A percentile compares a stretch with the other conserved stretches of the same genome.
phyloP scores from a whole-genome alignment of 2,113 vertebrate species.

The Psephotus haematonotus region DNA sequence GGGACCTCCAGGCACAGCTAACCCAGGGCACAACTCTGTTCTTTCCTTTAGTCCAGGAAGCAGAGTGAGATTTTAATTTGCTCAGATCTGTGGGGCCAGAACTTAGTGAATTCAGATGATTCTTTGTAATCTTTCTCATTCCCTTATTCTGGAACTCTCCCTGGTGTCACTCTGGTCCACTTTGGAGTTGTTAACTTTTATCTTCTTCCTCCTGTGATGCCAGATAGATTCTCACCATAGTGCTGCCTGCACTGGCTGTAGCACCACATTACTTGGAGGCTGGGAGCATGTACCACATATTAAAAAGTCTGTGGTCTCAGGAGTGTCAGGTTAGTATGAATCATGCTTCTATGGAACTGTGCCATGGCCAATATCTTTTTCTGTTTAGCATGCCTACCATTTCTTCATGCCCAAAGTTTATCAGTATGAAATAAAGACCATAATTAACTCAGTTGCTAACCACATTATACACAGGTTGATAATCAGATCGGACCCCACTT shows the following conservation, averaged over 20 bases:
- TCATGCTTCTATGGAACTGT: neutral
- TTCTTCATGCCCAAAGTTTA: neutral
- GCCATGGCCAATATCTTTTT: neutral
- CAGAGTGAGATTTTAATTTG: neutral
- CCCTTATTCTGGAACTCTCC: neutral
- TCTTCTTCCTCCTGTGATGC: neutral
- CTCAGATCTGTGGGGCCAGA: neutral
- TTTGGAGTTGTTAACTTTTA: neutral
- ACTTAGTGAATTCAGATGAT: neutral
- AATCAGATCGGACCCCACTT: neutral
- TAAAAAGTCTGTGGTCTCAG: neutral
- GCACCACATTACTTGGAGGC: neutral
- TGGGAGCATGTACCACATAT: neutral
- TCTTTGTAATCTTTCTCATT: neutral
- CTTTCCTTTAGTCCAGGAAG: neutral
- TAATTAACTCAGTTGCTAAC: neutral
- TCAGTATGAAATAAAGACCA: neutral
- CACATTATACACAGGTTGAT: neutral
- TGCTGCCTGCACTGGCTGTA: neutral
- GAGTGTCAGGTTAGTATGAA: neutral
- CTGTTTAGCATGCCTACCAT: neutral
- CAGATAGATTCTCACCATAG: neutral
- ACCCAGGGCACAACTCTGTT: neutral
- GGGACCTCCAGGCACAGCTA: neutral
- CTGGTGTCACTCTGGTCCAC: neutral